phyloP scores from a whole-genome alignment of 2,113 vertebrate genomes.

The Tyrannus savana region DNA sequence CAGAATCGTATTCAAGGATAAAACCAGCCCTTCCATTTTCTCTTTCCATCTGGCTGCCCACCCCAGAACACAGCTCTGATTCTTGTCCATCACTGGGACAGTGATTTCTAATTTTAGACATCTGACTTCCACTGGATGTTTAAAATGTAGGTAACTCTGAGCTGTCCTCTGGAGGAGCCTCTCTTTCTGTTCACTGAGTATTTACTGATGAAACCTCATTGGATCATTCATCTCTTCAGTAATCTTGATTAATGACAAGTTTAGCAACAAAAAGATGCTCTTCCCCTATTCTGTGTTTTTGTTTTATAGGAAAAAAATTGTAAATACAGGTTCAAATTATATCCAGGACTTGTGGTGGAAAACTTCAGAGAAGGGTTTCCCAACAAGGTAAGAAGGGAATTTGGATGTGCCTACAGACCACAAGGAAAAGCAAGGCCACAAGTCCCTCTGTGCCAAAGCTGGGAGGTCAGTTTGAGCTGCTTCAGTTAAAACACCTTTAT shows the following conservation, averaged over 20 bases:
- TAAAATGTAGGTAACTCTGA: neutral
- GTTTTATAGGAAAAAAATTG: neutral
- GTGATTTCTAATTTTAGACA: neutral
- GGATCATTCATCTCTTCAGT: neutral
- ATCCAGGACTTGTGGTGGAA: neutral
- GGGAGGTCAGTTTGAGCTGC: neutral
- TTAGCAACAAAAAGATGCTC: neutral
- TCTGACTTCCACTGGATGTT: neutral
- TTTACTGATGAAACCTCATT: neutral
- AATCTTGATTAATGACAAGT: neutral
- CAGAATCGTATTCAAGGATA: neutral
- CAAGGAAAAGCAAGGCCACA: neutral
- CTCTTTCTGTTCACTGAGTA: neutral
- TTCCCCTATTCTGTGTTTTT: neutral
- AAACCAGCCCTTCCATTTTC: neutral
- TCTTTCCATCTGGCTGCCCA: neutral
- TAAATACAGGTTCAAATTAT: neutral
- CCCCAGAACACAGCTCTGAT: neutral
- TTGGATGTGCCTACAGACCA: neutral
- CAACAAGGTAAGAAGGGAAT: neutral
- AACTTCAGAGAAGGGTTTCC: neutral
- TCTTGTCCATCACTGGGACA: neutral
- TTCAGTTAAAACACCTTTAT: neutral
- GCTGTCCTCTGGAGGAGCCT: neutral
- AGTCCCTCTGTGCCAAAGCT: neutral